Evolutionary conservation across 2,888 invertebrate genomes (phyloP), one percentile per base, ranked within the genome.

Genomic region (Athetis lepigone): DNA sequence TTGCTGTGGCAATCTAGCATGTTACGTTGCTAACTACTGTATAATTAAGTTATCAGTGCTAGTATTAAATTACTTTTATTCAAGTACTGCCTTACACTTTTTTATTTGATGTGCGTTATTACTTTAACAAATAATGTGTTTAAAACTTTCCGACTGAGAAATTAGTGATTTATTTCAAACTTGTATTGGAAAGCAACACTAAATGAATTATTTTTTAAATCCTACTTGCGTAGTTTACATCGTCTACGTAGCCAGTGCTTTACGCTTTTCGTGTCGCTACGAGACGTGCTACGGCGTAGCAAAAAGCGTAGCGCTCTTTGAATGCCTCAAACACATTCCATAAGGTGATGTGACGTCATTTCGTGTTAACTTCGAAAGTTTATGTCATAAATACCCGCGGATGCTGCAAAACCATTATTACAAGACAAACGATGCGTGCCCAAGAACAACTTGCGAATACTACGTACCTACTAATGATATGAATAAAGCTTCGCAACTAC

Each of bases 401-500:
- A 18, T 42, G 46, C 9, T 51, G 27, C 23, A 51, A 62, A 61
- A 42, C 37, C 36, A 51, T 29, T 8, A 13, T 27, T 36, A 23
- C 2, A 36, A 39, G 36, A 27, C 56, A 55, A 39, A 18, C 39
- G 37, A 37, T 19, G 16, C n/a, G 62, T 74, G 57, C 18, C 43
- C 13, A 54, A 43, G 16, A 47, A 43, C 51, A 42, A 8, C 19
- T 72, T 55, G 43, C 23, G 46, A 43, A 43, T 56, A 21, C 46
- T 60, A 66, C 23, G 46, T 70, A 72, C n/a, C 62, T 70, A 60
- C 21, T 33, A 36, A 46, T 64, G 71, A 80, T 80, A 81, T 78
- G 70, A 70, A 50, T 62, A 70, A 80, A 78, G 82, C 82, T 63
- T 66, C 37, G 67, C 66, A 33, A 55, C 64, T 76, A 77, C 64